Conservation (phyloP, 2,113 vertebrate species). For the Cavia porcellus region DNA sequence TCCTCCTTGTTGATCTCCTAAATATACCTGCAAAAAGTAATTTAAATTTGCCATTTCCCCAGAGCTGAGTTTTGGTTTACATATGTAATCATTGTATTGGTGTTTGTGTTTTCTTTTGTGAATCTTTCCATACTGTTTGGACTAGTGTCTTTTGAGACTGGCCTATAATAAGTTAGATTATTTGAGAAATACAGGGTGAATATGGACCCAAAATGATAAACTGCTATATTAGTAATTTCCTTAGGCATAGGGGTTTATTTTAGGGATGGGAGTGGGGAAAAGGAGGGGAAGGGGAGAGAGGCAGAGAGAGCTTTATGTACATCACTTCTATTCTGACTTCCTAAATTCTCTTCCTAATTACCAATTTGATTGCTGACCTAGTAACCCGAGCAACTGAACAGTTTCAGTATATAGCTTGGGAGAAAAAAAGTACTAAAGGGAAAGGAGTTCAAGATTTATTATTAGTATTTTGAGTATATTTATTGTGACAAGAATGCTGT, state of each 20-base stretch:
- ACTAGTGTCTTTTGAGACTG: constrained; percentile 50
- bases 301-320: not conserved
- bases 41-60: constrained; percentile 52
- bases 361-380: constrained; percentile 13
- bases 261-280: not conserved
- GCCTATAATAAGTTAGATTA: constrained; percentile 52
- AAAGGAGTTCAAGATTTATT: constrained; percentile 79
- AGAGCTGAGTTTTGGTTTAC: constrained; percentile 65
- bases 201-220: constrained; percentile 12
- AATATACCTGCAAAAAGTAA: constrained; percentile 39
- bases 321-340: constrained; percentile 45
- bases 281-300: not conserved
- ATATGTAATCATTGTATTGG: not conserved
- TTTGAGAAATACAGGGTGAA: constrained; percentile 63
- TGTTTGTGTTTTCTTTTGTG: constrained; percentile 33
- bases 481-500: constrained; percentile 83
- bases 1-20: constrained; percentile 64
- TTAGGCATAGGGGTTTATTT: constrained; percentile 34
- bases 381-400: constrained; percentile 63
- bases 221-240: not conserved
- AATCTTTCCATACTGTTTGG: constrained; percentile 33
- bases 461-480: constrained; percentile 78
- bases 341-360: constrained; percentile 58
- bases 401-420: constrained; percentile 14
- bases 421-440: constrained; percentile 73